Evolutionary conservation across 2,113 vertebrate genomes (phyloP).

Genomic region (Anoplopoma fimbria): DNA sequence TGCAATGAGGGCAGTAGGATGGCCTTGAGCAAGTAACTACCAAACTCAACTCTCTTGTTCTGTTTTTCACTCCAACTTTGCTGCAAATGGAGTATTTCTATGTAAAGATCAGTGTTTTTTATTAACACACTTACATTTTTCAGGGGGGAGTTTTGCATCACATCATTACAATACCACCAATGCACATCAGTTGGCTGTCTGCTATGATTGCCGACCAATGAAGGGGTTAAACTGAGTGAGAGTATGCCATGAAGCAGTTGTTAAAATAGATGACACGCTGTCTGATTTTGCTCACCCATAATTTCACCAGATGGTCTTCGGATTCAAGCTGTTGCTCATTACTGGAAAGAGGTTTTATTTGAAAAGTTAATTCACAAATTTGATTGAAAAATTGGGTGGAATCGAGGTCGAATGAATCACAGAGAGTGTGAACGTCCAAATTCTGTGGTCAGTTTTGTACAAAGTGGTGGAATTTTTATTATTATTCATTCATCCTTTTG

Average conservation of each 20-base stretch:
- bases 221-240: not conserved
- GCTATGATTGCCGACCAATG: not conserved
- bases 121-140: not conserved
- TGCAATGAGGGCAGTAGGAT: slow-evolving; percentile 23
- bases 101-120: not conserved
- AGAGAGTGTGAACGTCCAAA: not conserved
- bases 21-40: not conserved
- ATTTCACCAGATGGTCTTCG: slow-evolving; percentile 39
- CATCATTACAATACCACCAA: slow-evolving; percentile 8
- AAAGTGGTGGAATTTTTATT: not conserved
- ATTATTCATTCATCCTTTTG: not conserved
- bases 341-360: slow-evolving; percentile 41
- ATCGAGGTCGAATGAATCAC: slow-evolving; percentile 11
- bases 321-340: slow-evolving; percentile 46
- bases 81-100: not conserved
- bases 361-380: slow-evolving; percentile 20
- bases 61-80: not conserved
- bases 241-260: not conserved
- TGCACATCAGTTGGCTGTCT: slow-evolving; percentile 4
- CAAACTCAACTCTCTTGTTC: not conserved
- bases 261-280: not conserved
- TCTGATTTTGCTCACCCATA: slow-evolving; percentile 27
- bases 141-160: not conserved
- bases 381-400: slow-evolving; percentile 9
- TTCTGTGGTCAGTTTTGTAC: not conserved